A percentile compares a stretch with the other conserved stretches of the same genome.
These are phyloP conservation scores for Sylvia atricapilla DNA, from an alignment of 2,113 vertebrate genomes.

Conservation along the genomic window DNA sequence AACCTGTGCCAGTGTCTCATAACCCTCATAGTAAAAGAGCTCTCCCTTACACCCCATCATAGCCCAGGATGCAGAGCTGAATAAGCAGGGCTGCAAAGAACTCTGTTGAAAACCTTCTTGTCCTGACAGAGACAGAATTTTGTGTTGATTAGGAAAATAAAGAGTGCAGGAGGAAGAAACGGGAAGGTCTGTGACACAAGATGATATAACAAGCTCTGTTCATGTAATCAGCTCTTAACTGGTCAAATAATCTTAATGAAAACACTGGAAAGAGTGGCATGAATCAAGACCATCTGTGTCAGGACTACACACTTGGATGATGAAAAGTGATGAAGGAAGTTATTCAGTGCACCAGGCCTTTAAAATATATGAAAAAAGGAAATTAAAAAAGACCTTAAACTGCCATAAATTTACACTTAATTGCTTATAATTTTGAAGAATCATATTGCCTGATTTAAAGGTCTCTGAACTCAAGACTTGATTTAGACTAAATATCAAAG, in stretches of 20 bases:
- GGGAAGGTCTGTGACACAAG: not conserved
- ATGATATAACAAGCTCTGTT: not conserved
- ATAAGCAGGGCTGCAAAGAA: not conserved
- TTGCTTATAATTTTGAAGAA: not conserved
- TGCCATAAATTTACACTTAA: not conserved
- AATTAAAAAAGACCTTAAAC: not conserved
- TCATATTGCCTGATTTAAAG: not conserved
- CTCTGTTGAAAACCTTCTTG: not conserved
- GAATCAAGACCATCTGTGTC: not conserved
- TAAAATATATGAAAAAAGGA: not conserved
- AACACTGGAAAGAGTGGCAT: not conserved
- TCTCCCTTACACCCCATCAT: not conserved
- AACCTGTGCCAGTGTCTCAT: not conserved
- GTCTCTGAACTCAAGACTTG: not conserved
- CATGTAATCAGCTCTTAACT: not conserved
- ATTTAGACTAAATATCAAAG: not conserved
- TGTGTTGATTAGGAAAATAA: not conserved
- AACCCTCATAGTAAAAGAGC: rapidly evolving
- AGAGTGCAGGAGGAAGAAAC: not conserved
- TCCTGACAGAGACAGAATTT: not conserved
- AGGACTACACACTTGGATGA: not conserved
- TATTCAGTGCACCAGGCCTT: not conserved
- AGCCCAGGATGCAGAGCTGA: not conserved
- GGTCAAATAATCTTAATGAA: not conserved
- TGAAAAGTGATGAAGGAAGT: not conserved